phyloP scores from a whole-genome alignment of 2,113 vertebrate species.

The Probosciger aterrimus region DNA sequence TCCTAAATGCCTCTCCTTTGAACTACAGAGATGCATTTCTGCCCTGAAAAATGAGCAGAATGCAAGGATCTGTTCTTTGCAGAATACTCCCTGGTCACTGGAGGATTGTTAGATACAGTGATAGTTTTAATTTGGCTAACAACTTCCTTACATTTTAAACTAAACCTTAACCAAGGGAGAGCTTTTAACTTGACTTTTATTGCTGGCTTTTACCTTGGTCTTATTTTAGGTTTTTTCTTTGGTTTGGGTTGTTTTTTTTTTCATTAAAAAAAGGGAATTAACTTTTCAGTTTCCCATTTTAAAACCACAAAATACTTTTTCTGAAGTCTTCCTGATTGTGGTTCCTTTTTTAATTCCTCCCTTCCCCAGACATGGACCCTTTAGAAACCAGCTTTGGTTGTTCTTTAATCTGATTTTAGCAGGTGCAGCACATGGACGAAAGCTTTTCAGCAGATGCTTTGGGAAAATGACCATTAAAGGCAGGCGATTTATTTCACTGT shows the following conservation, averaged over 20 bases:
- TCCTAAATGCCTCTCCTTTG: neutral
- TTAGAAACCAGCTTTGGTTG: slow-evolving; percentile 21
- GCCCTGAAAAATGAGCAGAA: neutral
- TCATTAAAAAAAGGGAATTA: neutral
- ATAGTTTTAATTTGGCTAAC: neutral
- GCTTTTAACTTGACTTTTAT: neutral
- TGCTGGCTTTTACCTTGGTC: neutral
- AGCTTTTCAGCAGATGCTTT: slow-evolving; percentile 51
- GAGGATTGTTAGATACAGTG: neutral
- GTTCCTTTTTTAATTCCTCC: neutral
- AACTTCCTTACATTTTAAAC: neutral
- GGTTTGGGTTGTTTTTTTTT: neutral
- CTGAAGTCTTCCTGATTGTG: neutral
- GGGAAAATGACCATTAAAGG: slow-evolving; percentile 44
- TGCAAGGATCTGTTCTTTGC: neutral
- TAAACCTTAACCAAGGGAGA: neutral
- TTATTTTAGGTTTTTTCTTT: neutral
- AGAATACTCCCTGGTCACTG: neutral
- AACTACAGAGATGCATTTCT: neutral
- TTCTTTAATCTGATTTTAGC: slow-evolving; percentile 59
- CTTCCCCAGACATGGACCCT: neutral
- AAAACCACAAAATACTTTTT: neutral
- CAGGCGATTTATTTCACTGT: neutral
- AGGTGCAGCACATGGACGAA: slow-evolving; percentile 40
- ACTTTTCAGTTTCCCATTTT: neutral